A percentile compares a stretch with the other conserved stretches of the same genome.
Evolutionary conservation across 2,113 vertebrate genomes (phyloP).

Genomic region (mouse (Mus musculus)): GRCm39 chr8:125538501-125539000

Average conservation of each 20-base stretch:
- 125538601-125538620: neutral
- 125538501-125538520: neutral
- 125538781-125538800: neutral
- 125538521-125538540: neutral
- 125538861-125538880: neutral
- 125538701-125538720: neutral
- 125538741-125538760: neutral
- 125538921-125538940: neutral
- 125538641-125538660: neutral
- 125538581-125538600: neutral
- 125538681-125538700: neutral
- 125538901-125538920: neutral
- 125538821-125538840: neutral
- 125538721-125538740: neutral
- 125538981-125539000: neutral
- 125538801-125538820: neutral
- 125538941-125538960: neutral
- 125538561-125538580: neutral
- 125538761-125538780: slow-evolving; percentile 2
- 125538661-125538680: neutral
- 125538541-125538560: neutral
- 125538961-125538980: neutral
- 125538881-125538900: neutral
- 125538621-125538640: neutral
- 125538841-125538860: neutral